Evolutionary conservation across 2,888 invertebrate species (phyloP), one percentile per base, ranked within the genome.

Genomic region (Melanostoma mellinum): DNA sequence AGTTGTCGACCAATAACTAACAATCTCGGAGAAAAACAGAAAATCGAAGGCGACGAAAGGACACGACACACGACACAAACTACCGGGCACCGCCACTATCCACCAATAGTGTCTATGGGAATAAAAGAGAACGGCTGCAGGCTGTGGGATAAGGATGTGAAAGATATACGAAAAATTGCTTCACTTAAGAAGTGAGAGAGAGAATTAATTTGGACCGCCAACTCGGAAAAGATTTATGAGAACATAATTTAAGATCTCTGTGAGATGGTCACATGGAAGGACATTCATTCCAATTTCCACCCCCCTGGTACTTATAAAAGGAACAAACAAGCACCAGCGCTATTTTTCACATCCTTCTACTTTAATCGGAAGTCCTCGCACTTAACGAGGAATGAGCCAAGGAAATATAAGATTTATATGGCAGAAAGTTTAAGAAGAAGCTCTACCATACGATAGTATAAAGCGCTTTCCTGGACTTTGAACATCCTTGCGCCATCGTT

Each of bases 201-300:
- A 78, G 84, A 84, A 84, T 84, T 84, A 79, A 84, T 84, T 84
- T 84, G n/a, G 65, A 69, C 55, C 79, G 84, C 79, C 79, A 84
- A 84, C 74, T 71, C 74, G 56, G 75, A 74, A 46, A 85, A 86
- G 86, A 86, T 86, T 86, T 86, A 86, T 86, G 86, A 80, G 82
- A 77, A 86, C 86, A 86, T 85, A 86, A 86, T 86, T 85, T 86
- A 85, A 85, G 86, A 86, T 85, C 76, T 79, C 68, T 68, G 73
- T 38, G 78, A 73, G 78, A 84, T 72, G 78, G 78, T 84, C 84
- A 84, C 79, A 84, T 72, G 30, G 65, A 77, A 82, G 77, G 82
- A 77, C 78, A 84, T 79, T 84, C 65, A 74, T 84, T 79, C 74
- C 53, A 52, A 55, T 71, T 69, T 53, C 38, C 48, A 9, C 10